phyloP scores from a whole-genome alignment of 2,113 vertebrate species.

The Thalassarche chlororhynchos region DNA sequence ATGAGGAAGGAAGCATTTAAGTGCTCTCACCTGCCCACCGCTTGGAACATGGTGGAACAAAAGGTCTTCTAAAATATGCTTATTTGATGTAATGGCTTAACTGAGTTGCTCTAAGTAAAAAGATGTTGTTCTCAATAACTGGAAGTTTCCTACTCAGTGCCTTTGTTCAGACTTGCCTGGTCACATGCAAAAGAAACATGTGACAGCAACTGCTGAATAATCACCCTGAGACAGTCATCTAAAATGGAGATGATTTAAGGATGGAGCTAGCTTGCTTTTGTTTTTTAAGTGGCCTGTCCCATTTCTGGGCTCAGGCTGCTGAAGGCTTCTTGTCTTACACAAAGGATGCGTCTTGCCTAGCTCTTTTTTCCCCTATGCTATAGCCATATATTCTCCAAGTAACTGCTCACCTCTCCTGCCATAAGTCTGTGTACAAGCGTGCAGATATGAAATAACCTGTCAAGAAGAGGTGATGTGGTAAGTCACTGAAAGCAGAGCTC shows the following conservation, averaged over 20 bases:
- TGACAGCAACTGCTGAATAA: constrained; percentile 37
- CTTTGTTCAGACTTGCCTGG: neutral
- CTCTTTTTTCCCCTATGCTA: neutral
- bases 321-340: neutral
- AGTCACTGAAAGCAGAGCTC: neutral
- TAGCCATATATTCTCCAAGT: neutral
- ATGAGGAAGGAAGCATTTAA: neutral
- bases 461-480: neutral
- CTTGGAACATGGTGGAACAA: neutral
- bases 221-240: neutral
- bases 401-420: neutral
- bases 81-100: neutral
- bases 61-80: neutral
- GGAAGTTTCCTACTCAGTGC: neutral
- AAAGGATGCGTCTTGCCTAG: neutral
- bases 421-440: neutral
- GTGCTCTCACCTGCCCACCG: neutral
- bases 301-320: neutral
- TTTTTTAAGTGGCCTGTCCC: neutral
- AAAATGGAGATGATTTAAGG: neutral
- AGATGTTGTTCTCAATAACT: neutral
- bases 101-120: neutral
- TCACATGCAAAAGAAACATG: neutral
- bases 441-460: neutral
- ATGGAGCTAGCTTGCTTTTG: neutral